phyloP scores from a whole-genome alignment of 2,113 vertebrate genomes.

The Nestor notabilis region DNA sequence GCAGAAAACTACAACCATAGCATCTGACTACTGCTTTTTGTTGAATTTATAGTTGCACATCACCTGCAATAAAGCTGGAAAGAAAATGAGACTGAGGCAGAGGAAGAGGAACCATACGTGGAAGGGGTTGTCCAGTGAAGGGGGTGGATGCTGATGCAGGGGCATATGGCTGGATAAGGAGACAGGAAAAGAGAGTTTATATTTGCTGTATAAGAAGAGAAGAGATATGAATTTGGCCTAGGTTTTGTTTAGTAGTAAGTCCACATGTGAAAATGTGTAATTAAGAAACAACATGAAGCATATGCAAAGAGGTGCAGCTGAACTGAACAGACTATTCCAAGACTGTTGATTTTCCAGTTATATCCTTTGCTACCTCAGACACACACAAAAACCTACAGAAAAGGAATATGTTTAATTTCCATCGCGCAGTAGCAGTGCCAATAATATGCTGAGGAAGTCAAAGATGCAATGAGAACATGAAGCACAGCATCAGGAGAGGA shows the following conservation, averaged over 20 bases:
- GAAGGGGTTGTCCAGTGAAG: not conserved
- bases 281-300: not conserved
- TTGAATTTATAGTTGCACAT: not conserved
- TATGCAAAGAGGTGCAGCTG: not conserved
- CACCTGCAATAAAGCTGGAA: not conserved
- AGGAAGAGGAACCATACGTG: not conserved
- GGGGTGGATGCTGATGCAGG: fast-evolving
- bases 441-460: not conserved
- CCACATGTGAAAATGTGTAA: not conserved
- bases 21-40: not conserved
- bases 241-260: not conserved
- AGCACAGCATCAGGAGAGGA: not conserved
- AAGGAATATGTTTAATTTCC: not conserved
- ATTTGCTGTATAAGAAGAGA: not conserved
- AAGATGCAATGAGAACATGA: not conserved
- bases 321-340: not conserved
- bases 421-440: not conserved
- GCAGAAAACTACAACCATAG: not conserved
- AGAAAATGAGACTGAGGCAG: not conserved
- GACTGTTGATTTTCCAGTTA: not conserved
- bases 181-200: not conserved
- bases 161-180: not conserved
- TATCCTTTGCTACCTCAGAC: not conserved
- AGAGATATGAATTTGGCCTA: not conserved
- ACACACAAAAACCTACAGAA: not conserved